Evolutionary conservation across 1,140 invertebrate species (phyloP), one percentile per base, ranked within the genome.

Genomic region (Zaprionus ghesquierei): DNA sequence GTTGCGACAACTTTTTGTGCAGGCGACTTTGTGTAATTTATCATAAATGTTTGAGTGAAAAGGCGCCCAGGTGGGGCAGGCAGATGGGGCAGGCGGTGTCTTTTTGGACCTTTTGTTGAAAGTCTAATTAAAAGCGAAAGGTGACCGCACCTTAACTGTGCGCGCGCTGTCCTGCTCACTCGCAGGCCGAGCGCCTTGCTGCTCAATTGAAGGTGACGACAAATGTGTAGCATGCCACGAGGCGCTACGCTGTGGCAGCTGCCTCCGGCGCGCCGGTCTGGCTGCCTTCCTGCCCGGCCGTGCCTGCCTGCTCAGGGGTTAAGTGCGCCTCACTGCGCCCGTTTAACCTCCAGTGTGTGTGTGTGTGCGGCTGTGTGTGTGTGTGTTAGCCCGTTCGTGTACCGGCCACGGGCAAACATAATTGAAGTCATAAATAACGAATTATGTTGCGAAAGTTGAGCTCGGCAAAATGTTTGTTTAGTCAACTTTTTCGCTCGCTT

Each of bases 361-460:
- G 68, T 55, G 51, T 66, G 53, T 62, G n/a, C 51, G 58, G 46
- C 22, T 60, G 56, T 71, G 44, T 66, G 61, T 62, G 63, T 59
- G 51, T 51, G 49, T 64, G 29, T 73, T 23, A 55, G 46, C 29
- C 46, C 27, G 20, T 60, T 38, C 54, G 69, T 65, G 33, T 55
- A 54, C 46, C 59, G 54, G 71, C 82, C 75, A 79, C 71, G 68
- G 82, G 84, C 84, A 76, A 87, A 87, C 84, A 87, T 87, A 87
- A 87, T 87, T 87, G 82, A 87, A 89, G 79, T 87, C 79, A 87
- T 87, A 87, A 87, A 87, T 87, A 89, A 87, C 82, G 84, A 87
- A 87, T 87, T 87, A 87, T 87, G 82, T 89, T 87, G 65, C 70
- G 65, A 89, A 87, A 87, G 84, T 76, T 70, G 76, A 79, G 82